These are phyloP conservation scores for Drosophila cognata DNA, from an alignment of 2,888 invertebrate species.

Conservation along the genomic window DNA sequence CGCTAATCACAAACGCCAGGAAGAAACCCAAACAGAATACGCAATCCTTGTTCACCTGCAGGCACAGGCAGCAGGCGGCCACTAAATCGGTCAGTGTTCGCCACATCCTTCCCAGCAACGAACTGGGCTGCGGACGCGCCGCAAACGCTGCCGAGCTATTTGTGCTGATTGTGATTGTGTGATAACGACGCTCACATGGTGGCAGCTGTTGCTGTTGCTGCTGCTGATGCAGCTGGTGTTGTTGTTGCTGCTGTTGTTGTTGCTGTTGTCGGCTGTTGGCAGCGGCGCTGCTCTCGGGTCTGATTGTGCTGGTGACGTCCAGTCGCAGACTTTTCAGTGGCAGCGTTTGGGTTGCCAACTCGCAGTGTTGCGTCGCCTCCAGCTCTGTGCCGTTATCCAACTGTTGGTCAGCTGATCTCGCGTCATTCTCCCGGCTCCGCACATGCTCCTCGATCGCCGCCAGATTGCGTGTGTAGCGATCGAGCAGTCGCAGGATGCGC, in stretches of 20 bases:
- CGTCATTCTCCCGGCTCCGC: background rate
- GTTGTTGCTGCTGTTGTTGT: background rate
- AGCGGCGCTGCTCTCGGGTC: constrained; percentile 5
- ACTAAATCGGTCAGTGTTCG: constrained; percentile 66
- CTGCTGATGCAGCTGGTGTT: background rate
- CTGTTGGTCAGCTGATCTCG: background rate
- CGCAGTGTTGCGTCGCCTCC: constrained; percentile 27
- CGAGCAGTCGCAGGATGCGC: constrained; percentile 67
- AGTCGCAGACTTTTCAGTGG: constrained; percentile 11
- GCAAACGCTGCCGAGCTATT: constrained; percentile 47
- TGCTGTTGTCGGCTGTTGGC: constrained; percentile 2
- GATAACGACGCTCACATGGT: constrained; percentile 63
- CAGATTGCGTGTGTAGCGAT: constrained; percentile 69
- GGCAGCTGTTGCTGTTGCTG: constrained; percentile 4
- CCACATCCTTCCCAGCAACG: constrained; percentile 56
- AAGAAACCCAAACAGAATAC: constrained; percentile 83
- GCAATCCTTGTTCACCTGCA: constrained; percentile 83
- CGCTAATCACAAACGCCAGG: constrained; percentile 82
- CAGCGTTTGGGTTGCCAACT: constrained; percentile 54
- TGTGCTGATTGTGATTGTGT: constrained; percentile 74
- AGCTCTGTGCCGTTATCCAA: background rate
- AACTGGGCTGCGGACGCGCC: constrained; percentile 20
- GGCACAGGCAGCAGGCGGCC: constrained; percentile 73
- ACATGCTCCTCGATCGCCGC: constrained; percentile 60
- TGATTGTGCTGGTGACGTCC: constrained; percentile 8